These are phyloP conservation scores for Chaetorhynchus papuensis DNA, from an alignment of 2,113 vertebrate species.

Conservation along the genomic window DNA sequence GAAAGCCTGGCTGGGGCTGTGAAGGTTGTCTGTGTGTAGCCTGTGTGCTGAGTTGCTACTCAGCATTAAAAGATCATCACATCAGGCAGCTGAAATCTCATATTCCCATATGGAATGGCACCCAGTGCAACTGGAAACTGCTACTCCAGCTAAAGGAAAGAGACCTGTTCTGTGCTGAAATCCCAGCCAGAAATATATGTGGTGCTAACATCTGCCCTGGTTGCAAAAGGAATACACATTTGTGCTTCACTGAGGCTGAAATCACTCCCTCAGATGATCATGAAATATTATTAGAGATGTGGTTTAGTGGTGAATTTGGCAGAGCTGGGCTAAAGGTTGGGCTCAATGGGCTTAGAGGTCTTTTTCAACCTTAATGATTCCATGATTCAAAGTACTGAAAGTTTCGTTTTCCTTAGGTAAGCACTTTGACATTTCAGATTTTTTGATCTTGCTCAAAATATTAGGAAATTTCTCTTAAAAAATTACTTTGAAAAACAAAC, in stretches of 20 bases:
- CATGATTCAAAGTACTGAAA: not conserved
- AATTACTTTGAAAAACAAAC: not conserved
- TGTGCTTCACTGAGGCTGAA: not conserved
- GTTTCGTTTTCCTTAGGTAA: not conserved
- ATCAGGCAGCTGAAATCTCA: not conserved
- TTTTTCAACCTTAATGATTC: not conserved
- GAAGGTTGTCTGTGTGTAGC: not conserved
- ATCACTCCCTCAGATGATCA: not conserved
- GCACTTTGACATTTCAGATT: not conserved
- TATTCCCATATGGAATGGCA: not conserved
- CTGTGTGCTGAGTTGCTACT: not conserved
- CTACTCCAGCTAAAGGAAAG: not conserved
- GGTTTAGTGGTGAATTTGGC: not conserved
- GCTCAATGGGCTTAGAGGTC: not conserved
- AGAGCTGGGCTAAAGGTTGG: not conserved
- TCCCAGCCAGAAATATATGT: not conserved
- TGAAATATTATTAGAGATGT: not conserved
- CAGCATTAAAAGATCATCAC: not conserved
- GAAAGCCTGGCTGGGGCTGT: not conserved
- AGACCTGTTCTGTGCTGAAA: not conserved
- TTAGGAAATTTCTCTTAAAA: not conserved
- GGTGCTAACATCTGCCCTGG: not conserved
- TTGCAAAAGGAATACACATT: not conserved
- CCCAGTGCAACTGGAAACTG: not conserved
- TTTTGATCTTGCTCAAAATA: not conserved